Percentiles rank a stretch among this genome's conserved stretches.
Conservation (phyloP, 2,113 vertebrate species). For the Plecturocebus donacophilus region DNA sequence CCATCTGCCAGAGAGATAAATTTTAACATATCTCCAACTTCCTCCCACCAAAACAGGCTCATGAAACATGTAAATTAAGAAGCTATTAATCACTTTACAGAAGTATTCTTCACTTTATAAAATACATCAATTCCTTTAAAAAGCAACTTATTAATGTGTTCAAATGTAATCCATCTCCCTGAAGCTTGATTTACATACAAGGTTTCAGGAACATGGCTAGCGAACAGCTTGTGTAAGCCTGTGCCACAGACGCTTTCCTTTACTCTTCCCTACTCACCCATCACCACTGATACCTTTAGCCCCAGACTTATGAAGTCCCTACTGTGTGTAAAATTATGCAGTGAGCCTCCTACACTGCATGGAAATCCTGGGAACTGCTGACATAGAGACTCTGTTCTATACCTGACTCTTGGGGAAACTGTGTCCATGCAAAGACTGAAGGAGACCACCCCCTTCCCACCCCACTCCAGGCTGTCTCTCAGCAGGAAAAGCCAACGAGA, state of each 20-base stretch:
- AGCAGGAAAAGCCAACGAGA: not conserved
- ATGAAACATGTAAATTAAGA: not conserved
- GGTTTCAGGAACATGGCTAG: not conserved
- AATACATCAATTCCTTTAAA: constrained; percentile 12
- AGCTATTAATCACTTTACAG: not conserved
- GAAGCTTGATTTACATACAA: not conserved
- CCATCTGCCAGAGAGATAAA: not conserved
- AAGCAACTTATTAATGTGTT: not conserved
- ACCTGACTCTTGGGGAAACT: not conserved
- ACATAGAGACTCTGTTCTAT: not conserved
- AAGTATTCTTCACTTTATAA: not conserved
- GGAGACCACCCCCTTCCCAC: rapidly evolving
- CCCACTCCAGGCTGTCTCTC: not conserved
- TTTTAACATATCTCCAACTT: not conserved
- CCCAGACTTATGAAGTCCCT: not conserved
- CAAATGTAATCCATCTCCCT: not conserved
- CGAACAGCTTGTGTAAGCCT: not conserved
- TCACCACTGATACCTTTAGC: not conserved
- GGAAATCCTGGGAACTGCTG: not conserved
- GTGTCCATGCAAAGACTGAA: not conserved
- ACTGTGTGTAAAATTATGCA: not conserved
- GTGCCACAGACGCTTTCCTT: not conserved
- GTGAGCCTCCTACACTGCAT: not conserved
- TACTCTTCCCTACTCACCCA: not conserved
- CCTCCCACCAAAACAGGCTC: not conserved